Evolutionary conservation across 1,140 invertebrate species (phyloP).

Genomic region (Sminthurinus signatus): DNA sequence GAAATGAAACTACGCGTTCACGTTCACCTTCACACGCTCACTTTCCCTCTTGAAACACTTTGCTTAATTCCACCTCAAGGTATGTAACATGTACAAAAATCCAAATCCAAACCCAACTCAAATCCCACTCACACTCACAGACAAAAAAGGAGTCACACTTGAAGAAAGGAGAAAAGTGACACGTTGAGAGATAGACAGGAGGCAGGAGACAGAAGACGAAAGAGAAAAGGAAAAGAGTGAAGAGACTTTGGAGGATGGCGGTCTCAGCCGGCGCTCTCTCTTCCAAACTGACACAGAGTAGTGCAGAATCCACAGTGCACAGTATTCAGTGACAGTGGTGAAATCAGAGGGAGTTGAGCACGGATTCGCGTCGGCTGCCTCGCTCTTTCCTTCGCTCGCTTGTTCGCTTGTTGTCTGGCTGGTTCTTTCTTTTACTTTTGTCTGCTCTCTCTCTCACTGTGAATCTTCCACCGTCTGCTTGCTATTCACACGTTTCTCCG

Average conservation of each 20-base stretch:
- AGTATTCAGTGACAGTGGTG: not conserved
- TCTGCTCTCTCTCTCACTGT: not conserved
- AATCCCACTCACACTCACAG: no score
- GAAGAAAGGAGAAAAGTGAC: not conserved
- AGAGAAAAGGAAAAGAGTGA: not conserved
- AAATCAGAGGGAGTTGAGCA: conserved; percentile 11
- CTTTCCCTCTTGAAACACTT: no score
- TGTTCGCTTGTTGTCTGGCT: no score
- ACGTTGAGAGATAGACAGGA: not conserved
- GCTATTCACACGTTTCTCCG: no score
- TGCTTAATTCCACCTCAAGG: no score
- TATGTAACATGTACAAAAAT: no score
- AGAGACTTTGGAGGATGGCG: not conserved
- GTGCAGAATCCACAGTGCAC: no score
- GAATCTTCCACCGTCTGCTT: no score
- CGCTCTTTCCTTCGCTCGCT: not conserved
- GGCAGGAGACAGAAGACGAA: not conserved
- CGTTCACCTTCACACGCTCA: no score
- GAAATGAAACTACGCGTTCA: no score
- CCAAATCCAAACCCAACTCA: no score
- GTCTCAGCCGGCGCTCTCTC: conserved; percentile 1
- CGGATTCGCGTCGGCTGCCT: not conserved
- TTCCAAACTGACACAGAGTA: conserved; percentile 5
- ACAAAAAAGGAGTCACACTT: no score
- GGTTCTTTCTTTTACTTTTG: not conserved